A percentile compares a stretch with the other conserved stretches of the same genome.
phyloP scores from a whole-genome alignment of 2,888 invertebrate genomes.

The Macrosiphum euphorbiae region DNA sequence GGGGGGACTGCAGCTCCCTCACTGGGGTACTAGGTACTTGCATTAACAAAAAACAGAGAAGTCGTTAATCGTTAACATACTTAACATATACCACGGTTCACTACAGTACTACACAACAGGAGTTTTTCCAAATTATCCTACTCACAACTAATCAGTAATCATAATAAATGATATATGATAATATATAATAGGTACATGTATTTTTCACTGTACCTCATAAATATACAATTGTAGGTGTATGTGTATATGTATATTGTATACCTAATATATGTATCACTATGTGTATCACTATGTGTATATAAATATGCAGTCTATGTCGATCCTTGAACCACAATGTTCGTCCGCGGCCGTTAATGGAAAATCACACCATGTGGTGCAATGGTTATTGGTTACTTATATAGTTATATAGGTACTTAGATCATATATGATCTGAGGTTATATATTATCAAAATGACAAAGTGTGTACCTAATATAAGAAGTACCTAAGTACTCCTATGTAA shows the following conservation, averaged over 20 bases:
- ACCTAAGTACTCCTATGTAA: background rate
- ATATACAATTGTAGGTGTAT: background rate
- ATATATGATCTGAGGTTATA: background rate
- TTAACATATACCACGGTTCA: background rate
- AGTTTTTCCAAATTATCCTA: too few species aligned
- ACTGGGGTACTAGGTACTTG: too few species aligned
- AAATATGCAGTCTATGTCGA: background rate
- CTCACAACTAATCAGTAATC: background rate
- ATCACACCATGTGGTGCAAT: background rate
- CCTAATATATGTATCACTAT: background rate
- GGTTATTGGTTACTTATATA: background rate
- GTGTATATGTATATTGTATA: background rate
- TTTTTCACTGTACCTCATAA: background rate
- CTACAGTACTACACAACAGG: background rate
- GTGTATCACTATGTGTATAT: background rate
- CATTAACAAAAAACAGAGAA: background rate
- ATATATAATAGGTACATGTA: background rate
- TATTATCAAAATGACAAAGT: too few species aligned
- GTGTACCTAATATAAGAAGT: background rate
- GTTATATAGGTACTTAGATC: background rate
- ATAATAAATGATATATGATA: background rate
- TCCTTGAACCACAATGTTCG: background rate
- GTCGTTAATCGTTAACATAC: background rate
- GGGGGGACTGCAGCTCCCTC: too few species aligned
- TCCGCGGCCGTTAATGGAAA: background rate